Conservation (phyloP, 2,797 vertebrate genomes). For the Ctenopoma kingsleyae region DNA sequence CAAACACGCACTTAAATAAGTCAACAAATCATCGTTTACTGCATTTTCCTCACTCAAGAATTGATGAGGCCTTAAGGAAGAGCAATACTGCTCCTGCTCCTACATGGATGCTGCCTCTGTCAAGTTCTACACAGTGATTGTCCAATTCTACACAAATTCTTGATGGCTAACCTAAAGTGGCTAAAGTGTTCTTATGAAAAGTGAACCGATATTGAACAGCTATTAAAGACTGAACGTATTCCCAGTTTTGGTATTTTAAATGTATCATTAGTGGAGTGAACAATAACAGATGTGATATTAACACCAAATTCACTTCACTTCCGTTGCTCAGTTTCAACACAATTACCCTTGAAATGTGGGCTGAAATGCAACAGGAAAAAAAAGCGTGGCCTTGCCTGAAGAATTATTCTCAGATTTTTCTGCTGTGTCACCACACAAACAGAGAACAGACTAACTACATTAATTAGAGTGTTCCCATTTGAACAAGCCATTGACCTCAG, state of each 20-base stretch:
- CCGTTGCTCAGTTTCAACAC: constrained; percentile 22
- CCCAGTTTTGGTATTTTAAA: constrained; percentile 4
- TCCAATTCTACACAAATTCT: constrained; percentile 5
- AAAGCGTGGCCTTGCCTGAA: constrained; percentile 13
- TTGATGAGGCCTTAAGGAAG: constrained; percentile 2
- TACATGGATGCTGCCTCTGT: neutral
- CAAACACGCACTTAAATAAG: constrained; percentile 21
- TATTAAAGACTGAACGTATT: constrained; percentile 17
- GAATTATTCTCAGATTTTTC: constrained; percentile 31
- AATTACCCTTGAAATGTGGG: constrained; percentile 12
- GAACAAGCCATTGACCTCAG: constrained; percentile 22
- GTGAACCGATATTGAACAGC: neutral
- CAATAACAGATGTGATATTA: constrained; percentile 7
- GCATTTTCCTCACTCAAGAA: constrained; percentile 6
- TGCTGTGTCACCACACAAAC: constrained; percentile 42
- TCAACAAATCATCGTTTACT: constrained; percentile 6
- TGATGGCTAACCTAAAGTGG: constrained; percentile 1
- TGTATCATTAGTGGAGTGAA: constrained; percentile 3
- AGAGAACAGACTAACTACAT: constrained; percentile 37
- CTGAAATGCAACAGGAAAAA: constrained; percentile 25
- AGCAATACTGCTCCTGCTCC: neutral
- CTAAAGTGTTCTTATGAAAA: neutral
- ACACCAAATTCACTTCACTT: neutral
- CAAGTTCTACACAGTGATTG: constrained; percentile 4
- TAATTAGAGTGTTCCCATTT: constrained; percentile 40